A percentile compares a stretch with the other conserved stretches of the same genome.
phyloP scores from a whole-genome alignment of 2,888 invertebrate genomes.

The Cacoxenus indagator region DNA sequence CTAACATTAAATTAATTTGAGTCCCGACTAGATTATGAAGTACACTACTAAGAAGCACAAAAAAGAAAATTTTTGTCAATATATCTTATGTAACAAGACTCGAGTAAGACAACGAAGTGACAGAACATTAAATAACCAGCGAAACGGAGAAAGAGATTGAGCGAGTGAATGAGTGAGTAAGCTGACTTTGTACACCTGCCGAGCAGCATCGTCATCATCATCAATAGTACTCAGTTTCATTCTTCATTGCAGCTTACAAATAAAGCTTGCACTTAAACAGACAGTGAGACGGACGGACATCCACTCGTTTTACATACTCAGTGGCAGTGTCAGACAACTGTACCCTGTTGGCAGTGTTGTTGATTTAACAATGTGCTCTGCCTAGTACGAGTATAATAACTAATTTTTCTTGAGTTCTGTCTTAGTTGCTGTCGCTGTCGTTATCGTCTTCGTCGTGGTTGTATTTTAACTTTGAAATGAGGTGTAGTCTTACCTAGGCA shows the following conservation, averaged over 20 bases:
- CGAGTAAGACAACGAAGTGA: background rate
- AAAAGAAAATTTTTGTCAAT: background rate
- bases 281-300: background rate
- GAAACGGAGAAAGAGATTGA: too few relatives aligned
- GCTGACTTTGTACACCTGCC: slow-evolving; percentile 6
- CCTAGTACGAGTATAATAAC: background rate
- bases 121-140: background rate
- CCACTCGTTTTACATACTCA: background rate
- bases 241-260: slow-evolving; percentile 10
- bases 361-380: slow-evolving; percentile 33
- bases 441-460: slow-evolving; percentile 13
- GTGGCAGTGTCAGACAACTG: background rate
- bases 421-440: slow-evolving; percentile 17
- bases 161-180: background rate
- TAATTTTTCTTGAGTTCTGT: slow-evolving; percentile 4
- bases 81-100: background rate
- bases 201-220: background rate
- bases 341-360: slow-evolving; percentile 13
- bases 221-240: background rate
- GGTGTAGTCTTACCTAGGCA: slow-evolving; percentile 59
- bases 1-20: slow-evolving; percentile 61
- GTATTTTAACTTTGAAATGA: slow-evolving; percentile 53
- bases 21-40: slow-evolving; percentile 19
- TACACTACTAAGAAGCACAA: background rate
- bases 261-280: background rate